Evolutionary conservation across 2,797 vertebrate genomes (phyloP), one percentile per base, ranked within the genome.

Genomic region (Capromys pilorides): DNA sequence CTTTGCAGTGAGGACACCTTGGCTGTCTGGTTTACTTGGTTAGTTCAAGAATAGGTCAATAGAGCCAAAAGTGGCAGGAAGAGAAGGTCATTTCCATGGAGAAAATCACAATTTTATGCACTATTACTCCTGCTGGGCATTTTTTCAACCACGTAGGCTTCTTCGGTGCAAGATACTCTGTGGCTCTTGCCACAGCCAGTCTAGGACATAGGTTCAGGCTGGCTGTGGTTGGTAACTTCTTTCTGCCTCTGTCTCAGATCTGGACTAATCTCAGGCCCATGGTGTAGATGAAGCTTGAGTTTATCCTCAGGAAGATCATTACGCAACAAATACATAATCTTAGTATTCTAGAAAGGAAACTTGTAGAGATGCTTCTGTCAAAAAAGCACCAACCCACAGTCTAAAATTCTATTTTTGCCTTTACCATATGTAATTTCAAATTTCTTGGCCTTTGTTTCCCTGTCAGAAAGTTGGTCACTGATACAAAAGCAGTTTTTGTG

Each of bases 351-450:
- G 22, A 86, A 71, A 77, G 75, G 39, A 88, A 77, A 71, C 45
- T 26, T 75, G 64, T 67, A 71, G 39, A 57, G 39, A 77, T 67
- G 84, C 10, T 78, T 93, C 45, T 86, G 51, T 81, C 41, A 33
- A 82, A 88, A 93, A 21, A 85, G 57, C 51, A 59, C 62, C 92
- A 71, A 84, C 78, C 41, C 36, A 66, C 31, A 83, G 36, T 78
- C 69, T 59, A 31, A 92, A 66, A n/a, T 84, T 90, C 36, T 69
- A 45, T 10, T 94, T 41, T 66, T 77, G 71, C 62, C 78, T 67
- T 51, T 82, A 1, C 21, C 57, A n/a, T 39, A 57, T 14, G 71
- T 24, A 11, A 41, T 41, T 73, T 41, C 41, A 41, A 41, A 11
- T 41, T 73, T 41, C 71, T 26, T 36, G 39, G 41, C 39, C 39